Evolutionary conservation across 2,113 vertebrate species (phyloP).

Genomic region (Takifugu bimaculatus): DNA sequence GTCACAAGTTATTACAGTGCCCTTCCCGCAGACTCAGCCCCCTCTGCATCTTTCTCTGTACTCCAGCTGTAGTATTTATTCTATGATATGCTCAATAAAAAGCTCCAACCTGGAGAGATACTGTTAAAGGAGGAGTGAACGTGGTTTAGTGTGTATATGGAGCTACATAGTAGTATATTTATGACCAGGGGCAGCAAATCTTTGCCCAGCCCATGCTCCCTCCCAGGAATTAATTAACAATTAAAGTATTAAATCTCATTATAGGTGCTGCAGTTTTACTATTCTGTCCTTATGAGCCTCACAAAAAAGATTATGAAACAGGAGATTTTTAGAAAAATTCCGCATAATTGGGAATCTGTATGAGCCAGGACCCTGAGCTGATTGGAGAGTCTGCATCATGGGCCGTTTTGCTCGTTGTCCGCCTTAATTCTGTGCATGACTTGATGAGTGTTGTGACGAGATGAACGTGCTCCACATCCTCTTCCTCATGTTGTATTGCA

Average conservation of each 20-base stretch:
- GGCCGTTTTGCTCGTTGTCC: constrained; percentile 3
- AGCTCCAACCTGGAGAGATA: constrained; percentile 1
- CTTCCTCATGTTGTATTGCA: constrained; percentile 47
- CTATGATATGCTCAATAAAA: constrained; percentile 2
- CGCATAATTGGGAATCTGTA: too few species aligned
- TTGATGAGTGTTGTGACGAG: too few species aligned
- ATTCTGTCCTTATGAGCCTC: constrained; percentile 15
- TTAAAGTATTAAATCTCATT: constrained; percentile 1
- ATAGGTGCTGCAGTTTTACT: constrained; percentile 11
- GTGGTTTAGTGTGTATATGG: too few species aligned
- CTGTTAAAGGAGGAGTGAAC: too few species aligned
- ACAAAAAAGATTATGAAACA: not conserved
- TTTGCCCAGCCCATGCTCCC: not conserved
- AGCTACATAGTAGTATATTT: not conserved
- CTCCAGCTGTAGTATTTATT: constrained; percentile 10
- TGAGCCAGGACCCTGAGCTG: constrained; percentile 44
- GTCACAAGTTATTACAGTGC: constrained; percentile 46
- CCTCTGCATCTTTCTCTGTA: constrained; percentile 18
- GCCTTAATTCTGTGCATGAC: not conserved
- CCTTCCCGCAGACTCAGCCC: constrained; percentile 11
- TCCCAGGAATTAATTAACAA: constrained; percentile 10
- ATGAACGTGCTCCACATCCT: not conserved
- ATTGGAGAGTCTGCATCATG: constrained; percentile 60
- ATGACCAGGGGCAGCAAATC: not conserved
- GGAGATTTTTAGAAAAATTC: too few species aligned